Evolutionary conservation across 2,113 vertebrate species (phyloP), one percentile per base, ranked within the genome.

Genomic region (Nyctibius bracteatus): DNA sequence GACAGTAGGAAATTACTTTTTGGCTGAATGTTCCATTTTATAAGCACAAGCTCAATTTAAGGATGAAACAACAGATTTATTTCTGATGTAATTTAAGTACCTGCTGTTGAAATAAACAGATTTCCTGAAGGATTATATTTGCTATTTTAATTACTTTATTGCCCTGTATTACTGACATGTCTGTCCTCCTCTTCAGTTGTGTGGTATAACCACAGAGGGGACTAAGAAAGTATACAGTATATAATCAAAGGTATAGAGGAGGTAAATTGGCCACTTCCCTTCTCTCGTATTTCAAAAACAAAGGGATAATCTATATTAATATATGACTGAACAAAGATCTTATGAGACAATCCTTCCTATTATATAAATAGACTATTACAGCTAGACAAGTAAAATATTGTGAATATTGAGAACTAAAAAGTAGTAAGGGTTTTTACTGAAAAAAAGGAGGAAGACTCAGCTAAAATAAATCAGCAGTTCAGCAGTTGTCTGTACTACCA

Each of bases 181-280:
- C 58, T 94, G 91, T 95, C 57, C 21, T 86, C 57, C n/a, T 84
- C 47, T 68, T 88, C 58, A 86, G 0, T 72, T 73, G 51, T 44
- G 39, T 83, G 27, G 43, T 77, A 77, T 83, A 90, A 92, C 33
- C 74, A 92, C 78, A 81, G 74, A 90, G 58, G 51, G 71, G 74
- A 86, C 75, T 91, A 80, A 51, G 70, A 79, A 70, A 30, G 31
- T 58, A 17, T 24, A 43, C 6, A 88, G 37, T 85, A 46, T 90
- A 31, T 96, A 93, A 96, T 90, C 66, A 96, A 73, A 90, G 19
- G 23, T 70, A 86, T 23, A 62, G 75, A 92, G 79, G 75, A 92
- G 74, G 25, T 88, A 82, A 96, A 88, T 55, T 83, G 71, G 92
- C 54, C 79, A 83, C 81, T 58, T 91, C 79, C 78, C 72, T 87